These are phyloP conservation scores for Agraylea sexmaculata DNA, from an alignment of 1,140 invertebrate genomes.

Conservation along the genomic window DNA sequence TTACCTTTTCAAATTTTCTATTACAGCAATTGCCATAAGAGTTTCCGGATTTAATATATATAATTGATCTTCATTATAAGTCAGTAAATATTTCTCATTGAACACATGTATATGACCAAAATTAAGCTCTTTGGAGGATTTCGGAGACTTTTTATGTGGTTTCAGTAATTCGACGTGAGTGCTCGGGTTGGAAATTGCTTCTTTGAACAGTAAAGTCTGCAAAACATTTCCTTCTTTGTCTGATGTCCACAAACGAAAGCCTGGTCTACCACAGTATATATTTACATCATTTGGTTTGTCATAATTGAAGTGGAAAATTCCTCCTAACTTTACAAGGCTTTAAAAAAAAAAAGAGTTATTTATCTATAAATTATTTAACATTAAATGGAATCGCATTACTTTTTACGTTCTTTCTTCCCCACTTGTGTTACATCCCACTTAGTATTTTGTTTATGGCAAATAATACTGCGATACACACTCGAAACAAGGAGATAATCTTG, in stretches of 20 bases:
- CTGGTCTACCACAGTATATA: conserved; percentile 65
- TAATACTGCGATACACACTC: conserved; percentile 63
- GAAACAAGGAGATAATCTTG: conserved; percentile 68
- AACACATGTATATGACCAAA: conserved; percentile 60
- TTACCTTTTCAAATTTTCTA: conserved; percentile 32
- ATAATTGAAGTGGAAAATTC: conserved; percentile 47
- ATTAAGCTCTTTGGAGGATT: conserved; percentile 43
- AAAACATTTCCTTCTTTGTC: conserved; percentile 61
- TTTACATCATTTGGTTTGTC: conserved; percentile 37
- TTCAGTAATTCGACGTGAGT: conserved; percentile 57
- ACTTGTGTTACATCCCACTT: conserved; percentile 63
- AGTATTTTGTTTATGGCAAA: conserved; percentile 52
- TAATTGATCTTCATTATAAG: conserved; percentile 56
- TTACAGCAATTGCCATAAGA: conserved; percentile 40
- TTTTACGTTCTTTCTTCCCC: conserved; percentile 76
- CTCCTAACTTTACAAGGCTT: conserved; percentile 54
- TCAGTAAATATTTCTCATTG: conserved; percentile 57
- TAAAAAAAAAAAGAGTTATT: conserved; percentile 21
- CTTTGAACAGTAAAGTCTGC: conserved; percentile 77
- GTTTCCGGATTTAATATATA: conserved; percentile 62
- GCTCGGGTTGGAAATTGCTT: conserved; percentile 46
- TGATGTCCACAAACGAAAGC: conserved; percentile 70
- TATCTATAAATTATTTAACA: conserved; percentile 9
- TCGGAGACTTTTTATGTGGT: conserved; percentile 37
- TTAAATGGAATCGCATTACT: conserved; percentile 36